Base-by-base conservation (phyloP, 2,888 invertebrate species). In the Reticulitermes lucifugus region DNA sequence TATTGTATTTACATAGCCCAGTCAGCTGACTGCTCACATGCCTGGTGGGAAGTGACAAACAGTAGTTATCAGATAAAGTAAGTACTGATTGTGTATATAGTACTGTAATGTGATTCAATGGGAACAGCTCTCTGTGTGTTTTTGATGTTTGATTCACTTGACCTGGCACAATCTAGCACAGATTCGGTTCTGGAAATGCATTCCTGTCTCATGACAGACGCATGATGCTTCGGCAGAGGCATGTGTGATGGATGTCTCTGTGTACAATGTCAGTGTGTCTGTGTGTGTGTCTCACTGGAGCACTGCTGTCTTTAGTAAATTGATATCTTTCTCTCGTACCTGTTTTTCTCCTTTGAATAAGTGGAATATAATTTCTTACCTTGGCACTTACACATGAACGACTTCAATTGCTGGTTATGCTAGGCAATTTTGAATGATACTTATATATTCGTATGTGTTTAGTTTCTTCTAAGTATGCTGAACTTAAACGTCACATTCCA, bases 171-270 rank as follows among this genome's bases (percentile, higher is more conserved):
- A 29, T 55, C 79, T 41, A 73, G 73, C 73, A 73, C 73, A 18
- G n/a, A n/a, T 77, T 77, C 51, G 43, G 35, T 73, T 41, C n/a
- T 81, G 81, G 81, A 81, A 81, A 81, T 81, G 81, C 70, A 81
- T 81, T 41, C 43, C 60, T 81, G 55, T 35, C 41, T 35, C n/a
- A 18, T 35, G 35, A 81, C 81, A 81, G 81, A 81, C 35, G 81
- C 81, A 81, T 81, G 81, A 81, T 81, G 81, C 60, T 41, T 18
- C 41, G 21, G 46, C 46, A 29, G 41, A 79, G 51, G 51, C 79
- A 79, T 51, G 43, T n/a, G 59, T 60, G 59, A 22, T 81, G 65
- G 60, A 59, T 59, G 81, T 81, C 59, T 79, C 18, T 81, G 65
- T 65, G 25, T 65, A 14, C 6, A 4, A 6, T 65, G 65, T 65